Evolutionary conservation across 2,888 invertebrate species (phyloP).

Genomic region (Yponomeuta evonymella): DNA sequence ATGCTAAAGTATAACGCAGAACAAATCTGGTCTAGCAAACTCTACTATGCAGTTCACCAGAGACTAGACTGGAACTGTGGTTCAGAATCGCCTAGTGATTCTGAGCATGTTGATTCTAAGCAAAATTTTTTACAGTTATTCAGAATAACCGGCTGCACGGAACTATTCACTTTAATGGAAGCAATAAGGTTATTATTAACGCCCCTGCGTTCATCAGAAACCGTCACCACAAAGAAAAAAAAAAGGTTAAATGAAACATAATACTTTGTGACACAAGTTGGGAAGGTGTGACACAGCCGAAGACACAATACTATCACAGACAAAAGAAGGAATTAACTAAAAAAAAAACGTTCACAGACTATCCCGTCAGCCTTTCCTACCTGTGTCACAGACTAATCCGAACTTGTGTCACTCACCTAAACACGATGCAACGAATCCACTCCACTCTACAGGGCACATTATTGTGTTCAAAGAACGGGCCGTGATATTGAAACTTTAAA

Average conservation of each 20-base stretch:
- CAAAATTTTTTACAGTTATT: no score
- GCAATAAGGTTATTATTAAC: neutral
- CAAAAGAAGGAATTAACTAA: constrained; percentile 23
- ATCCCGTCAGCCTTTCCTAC: constrained; percentile 56
- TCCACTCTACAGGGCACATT: constrained; percentile 7
- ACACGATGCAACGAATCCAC: constrained; percentile 16
- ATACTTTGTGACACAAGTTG: constrained; percentile 72
- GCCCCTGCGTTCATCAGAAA: constrained; percentile 1
- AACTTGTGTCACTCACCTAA: constrained; percentile 76
- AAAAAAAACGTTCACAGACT: neutral
- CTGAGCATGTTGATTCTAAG: no score
- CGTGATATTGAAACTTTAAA: neutral
- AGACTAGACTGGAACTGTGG: neutral
- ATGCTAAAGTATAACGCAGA: no score
- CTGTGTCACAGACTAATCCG: constrained; percentile 73
- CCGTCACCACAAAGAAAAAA: constrained; percentile 24
- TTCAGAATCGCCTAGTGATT: neutral
- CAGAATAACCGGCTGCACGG: no score
- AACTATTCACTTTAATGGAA: no score
- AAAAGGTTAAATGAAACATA: constrained; percentile 27
- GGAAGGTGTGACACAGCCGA: constrained; percentile 69
- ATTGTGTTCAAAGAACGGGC: constrained; percentile 1
- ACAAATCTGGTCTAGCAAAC: no score
- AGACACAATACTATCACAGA: constrained; percentile 21
- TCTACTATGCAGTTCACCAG: neutral